Evolutionary conservation across 2,113 vertebrate species (phyloP).

Genomic region (Ifrita kowaldi): DNA sequence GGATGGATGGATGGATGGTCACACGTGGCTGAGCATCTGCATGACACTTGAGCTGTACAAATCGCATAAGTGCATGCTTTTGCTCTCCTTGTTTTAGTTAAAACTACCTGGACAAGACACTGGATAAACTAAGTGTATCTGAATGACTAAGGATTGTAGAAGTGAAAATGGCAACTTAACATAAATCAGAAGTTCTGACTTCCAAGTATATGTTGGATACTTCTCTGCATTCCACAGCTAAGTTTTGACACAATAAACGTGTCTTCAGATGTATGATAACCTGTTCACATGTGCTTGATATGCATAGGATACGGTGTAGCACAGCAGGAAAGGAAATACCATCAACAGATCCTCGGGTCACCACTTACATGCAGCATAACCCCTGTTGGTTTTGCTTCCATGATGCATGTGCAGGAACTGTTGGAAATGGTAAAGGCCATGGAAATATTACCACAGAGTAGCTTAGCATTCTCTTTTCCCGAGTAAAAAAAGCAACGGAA

Average conservation of each 20-base stretch:
- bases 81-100: not conserved
- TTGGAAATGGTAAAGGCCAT: not conserved
- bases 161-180: not conserved
- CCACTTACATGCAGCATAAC: not conserved
- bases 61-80: not conserved
- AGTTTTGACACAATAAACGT: not conserved
- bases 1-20: not conserved
- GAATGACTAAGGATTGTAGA: not conserved
- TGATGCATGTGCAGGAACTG: not conserved
- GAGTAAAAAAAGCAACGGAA: not conserved
- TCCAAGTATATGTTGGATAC: not conserved
- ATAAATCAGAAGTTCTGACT: not conserved
- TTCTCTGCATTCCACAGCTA: not conserved
- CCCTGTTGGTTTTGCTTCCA: not conserved
- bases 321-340: not conserved
- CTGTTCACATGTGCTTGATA: not conserved
- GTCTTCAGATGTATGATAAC: not conserved
- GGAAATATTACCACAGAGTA: not conserved
- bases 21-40: rapidly evolving
- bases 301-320: not conserved
- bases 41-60: not conserved
- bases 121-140: not conserved
- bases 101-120: not conserved
- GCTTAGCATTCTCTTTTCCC: not conserved
- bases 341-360: not conserved